Percentiles rank a stretch among this genome's conserved stretches.
These are phyloP conservation scores for Trididemnum miniatum DNA, from an alignment of 23 tunicate genomes.

Conservation along the genomic window DNA sequence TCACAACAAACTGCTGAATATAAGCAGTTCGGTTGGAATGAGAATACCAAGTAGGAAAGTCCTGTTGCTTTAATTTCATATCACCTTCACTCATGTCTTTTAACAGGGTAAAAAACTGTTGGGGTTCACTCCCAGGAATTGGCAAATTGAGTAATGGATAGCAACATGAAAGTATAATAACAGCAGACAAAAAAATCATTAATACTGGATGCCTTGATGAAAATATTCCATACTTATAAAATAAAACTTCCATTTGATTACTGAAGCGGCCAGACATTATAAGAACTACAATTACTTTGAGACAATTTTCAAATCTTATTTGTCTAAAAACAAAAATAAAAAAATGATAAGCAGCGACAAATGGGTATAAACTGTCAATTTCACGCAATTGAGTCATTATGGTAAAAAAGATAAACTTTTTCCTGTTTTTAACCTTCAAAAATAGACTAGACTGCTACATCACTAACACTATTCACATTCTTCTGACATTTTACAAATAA, in stretches of 20 bases:
- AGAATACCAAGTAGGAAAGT: conserved; percentile 24
- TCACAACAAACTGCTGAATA: conserved; percentile 77
- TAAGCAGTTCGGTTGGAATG: conserved; percentile 49
- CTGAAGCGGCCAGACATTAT: background rate
- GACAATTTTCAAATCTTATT: no score
- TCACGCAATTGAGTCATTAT: no score
- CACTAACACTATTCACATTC: no score
- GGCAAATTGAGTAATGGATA: conserved; percentile 86
- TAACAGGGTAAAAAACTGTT: conserved; percentile 39
- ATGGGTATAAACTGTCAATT: no score
- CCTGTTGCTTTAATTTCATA: background rate
- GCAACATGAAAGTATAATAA: conserved; percentile 61
- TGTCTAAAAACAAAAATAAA: no score
- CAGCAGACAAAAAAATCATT: conserved; percentile 71
- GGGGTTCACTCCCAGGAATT: conserved; percentile 90
- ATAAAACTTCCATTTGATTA: conserved; percentile 34
- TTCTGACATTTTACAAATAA: no score
- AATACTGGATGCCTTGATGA: conserved; percentile 68
- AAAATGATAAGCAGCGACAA: no score
- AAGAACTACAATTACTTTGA: no score
- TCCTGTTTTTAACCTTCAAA: no score
- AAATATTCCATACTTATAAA: conserved; percentile 79
- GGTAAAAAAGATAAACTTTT: no score
- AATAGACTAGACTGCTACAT: no score
- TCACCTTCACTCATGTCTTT: conserved; percentile 18